Conservation (phyloP, 92 coral and sea anemone species). For the Phenganax subtilis region DNA sequence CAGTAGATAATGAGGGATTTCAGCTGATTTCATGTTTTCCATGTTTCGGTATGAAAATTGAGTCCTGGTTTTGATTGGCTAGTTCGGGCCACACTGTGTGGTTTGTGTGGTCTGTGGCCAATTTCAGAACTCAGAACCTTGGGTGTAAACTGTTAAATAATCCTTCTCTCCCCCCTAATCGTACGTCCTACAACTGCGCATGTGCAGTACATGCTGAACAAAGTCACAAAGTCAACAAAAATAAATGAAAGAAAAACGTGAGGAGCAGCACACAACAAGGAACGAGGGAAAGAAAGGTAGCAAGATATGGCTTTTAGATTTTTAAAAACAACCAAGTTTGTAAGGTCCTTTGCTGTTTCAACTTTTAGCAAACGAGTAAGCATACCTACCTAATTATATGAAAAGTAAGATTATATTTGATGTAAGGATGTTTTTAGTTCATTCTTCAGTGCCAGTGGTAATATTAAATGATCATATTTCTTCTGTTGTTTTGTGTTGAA, state of each 20-base stretch:
- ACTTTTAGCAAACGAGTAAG: conserved; percentile 24
- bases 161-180: neutral
- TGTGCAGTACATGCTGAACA: neutral
- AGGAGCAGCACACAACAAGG: neutral
- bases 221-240: too few species aligned
- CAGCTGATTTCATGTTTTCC: too few species aligned
- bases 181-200: neutral
- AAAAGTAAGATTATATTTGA: neutral
- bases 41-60: too few species aligned
- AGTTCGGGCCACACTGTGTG: too few species aligned
- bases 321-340: neutral
- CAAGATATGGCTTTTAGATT: conserved; percentile 26
- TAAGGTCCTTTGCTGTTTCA: conserved; percentile 8
- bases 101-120: too few species aligned
- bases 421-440: neutral
- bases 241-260: neutral
- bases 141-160: too few species aligned
- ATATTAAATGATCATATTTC: neutral
- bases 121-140: too few species aligned
- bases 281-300: neutral
- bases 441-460: neutral
- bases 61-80: too few species aligned
- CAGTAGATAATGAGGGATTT: too few species aligned
- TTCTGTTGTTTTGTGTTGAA: conserved; percentile 20
- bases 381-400: neutral